phyloP scores from a whole-genome alignment of 2,888 invertebrate genomes.

The Tetheella fluctuosa region DNA sequence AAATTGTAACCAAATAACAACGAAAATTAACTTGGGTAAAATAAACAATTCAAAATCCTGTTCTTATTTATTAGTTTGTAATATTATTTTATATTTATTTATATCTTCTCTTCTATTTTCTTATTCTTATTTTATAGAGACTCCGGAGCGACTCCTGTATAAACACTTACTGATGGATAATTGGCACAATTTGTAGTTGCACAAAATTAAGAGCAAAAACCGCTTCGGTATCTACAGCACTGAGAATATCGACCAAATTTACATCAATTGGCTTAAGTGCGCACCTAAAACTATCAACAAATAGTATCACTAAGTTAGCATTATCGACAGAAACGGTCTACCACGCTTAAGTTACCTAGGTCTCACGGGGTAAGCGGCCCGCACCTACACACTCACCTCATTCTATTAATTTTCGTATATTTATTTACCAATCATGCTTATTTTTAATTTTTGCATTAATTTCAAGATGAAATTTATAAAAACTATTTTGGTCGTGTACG shows the following conservation, averaged over 20 bases:
- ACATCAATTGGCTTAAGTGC: constrained; percentile 27
- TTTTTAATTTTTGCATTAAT: constrained; percentile 64
- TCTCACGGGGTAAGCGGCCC: constrained; percentile 59
- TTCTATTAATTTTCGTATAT: constrained; percentile 51
- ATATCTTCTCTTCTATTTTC: constrained; percentile 22
- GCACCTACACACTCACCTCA: constrained; percentile 65
- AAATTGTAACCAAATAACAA: neutral
- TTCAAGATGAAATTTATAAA: constrained; percentile 66
- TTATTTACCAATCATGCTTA: constrained; percentile 69
- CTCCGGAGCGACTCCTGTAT: constrained; percentile 42
- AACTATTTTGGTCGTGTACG: constrained; percentile 83
- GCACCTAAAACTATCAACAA: constrained; percentile 13
- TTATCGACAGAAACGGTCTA: neutral
- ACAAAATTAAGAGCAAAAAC: constrained; percentile 54
- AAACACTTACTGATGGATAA: constrained; percentile 58
- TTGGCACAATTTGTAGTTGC: constrained; percentile 64
- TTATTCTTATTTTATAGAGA: constrained; percentile 30
- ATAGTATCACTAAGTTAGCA: constrained; percentile 1
- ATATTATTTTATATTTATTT: constrained; percentile 19
- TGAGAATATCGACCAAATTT: constrained; percentile 26
- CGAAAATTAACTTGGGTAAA: neutral
- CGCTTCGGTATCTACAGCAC: constrained; percentile 55
- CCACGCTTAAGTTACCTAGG: constrained; percentile 11
- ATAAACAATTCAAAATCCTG: neutral
- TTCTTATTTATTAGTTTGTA: neutral